A percentile compares a stretch with the other conserved stretches of the same genome.
These are phyloP conservation scores for Catamblyrhynchus diadema DNA, from an alignment of 2,797 vertebrate species.

Conservation along the genomic window DNA sequence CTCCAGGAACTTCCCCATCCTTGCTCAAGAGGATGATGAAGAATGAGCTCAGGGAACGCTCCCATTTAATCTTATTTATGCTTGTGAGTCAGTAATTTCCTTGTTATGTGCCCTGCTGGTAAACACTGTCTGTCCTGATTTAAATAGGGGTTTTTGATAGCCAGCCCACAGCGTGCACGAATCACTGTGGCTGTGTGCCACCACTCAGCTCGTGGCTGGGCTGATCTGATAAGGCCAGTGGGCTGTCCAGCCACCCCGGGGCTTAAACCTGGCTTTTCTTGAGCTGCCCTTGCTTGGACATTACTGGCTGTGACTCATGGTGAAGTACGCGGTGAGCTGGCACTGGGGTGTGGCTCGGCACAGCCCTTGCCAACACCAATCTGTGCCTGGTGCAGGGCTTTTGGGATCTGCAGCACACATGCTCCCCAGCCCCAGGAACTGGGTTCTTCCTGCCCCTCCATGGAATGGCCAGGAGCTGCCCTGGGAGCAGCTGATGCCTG, in stretches of 20 bases:
- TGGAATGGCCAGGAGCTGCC: background rate
- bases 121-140: conserved; percentile 35
- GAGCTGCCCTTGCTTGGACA: background rate
- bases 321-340: background rate
- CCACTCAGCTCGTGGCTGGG: background rate
- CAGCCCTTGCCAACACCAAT: background rate
- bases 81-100: conserved; percentile 57
- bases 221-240: background rate
- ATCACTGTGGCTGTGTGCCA: background rate
- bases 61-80: conserved; percentile 38
- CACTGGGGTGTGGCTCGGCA: background rate
- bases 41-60: conserved; percentile 30
- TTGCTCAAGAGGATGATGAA: conserved; percentile 53
- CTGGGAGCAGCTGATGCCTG: background rate
- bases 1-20: conserved; percentile 34
- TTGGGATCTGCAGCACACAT: rapidly evolving
- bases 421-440: rapidly evolving
- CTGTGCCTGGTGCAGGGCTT: background rate
- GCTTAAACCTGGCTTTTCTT: background rate
- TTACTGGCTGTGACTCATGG: conserved; percentile 26
- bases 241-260: background rate
- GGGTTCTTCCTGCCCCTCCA: background rate
- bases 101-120: conserved; percentile 22
- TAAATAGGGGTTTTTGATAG: background rate
- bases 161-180: background rate